These are phyloP conservation scores for Xiphophorus hellerii DNA, from an alignment of 2,113 vertebrate species.

Conservation along the genomic window DNA sequence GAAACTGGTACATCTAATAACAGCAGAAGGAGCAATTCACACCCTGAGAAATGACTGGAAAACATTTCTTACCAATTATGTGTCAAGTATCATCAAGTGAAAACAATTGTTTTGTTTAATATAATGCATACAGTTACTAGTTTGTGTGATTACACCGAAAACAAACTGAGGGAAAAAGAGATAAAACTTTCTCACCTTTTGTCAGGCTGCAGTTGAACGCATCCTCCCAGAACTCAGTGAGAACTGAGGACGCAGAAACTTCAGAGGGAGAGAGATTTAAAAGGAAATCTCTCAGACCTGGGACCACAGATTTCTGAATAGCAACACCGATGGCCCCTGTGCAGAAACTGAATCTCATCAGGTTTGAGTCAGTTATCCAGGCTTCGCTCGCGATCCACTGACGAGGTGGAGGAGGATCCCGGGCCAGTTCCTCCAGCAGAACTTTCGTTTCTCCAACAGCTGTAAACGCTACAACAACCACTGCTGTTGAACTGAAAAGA, in stretches of 20 bases:
- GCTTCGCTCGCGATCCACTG: slow-evolving; percentile 80
- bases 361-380: slow-evolving; percentile 67
- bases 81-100: too few species aligned
- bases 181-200: neutral
- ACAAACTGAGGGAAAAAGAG: neutral
- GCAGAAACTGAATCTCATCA: slow-evolving; percentile 56
- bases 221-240: slow-evolving; percentile 72
- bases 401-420: slow-evolving; percentile 58
- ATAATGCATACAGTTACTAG: too few species aligned
- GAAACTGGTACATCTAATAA: too few species aligned
- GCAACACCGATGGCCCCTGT: slow-evolving; percentile 67
- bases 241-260: slow-evolving; percentile 34
- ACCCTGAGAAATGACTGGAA: too few species aligned
- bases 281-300: slow-evolving; percentile 73
- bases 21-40: too few species aligned
- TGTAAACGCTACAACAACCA: slow-evolving; percentile 72
- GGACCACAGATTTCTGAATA: slow-evolving; percentile 66
- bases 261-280: slow-evolving; percentile 54
- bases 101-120: too few species aligned
- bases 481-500: slow-evolving; percentile 70
- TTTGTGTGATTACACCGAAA: neutral
- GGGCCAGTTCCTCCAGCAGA: too few species aligned
- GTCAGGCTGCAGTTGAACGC: slow-evolving; percentile 66
- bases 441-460: slow-evolving; percentile 57
- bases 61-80: too few species aligned